Percentiles rank a stretch among this genome's conserved stretches.
Conservation (phyloP, 2,888 invertebrate genomes). For the Corythucha ciliata region DNA sequence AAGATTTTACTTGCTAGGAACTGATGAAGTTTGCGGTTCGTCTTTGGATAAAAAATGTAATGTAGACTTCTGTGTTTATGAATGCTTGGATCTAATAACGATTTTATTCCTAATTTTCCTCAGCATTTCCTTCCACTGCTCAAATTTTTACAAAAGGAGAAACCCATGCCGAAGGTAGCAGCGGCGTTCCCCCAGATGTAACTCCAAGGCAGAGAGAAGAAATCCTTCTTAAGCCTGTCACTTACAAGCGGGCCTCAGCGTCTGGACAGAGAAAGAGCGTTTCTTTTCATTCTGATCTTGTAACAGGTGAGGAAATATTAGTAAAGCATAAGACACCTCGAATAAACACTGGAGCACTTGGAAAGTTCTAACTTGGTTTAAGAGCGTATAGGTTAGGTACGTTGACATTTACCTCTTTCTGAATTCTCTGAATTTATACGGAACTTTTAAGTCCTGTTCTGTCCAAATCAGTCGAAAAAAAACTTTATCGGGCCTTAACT, state of each 20-base stretch:
- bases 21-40: slow-evolving; percentile 43
- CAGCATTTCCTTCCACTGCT: slow-evolving; percentile 33
- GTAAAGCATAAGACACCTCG: background rate
- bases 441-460: no score
- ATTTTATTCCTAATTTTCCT: background rate
- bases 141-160: slow-evolving; percentile 54
- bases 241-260: slow-evolving; percentile 7
- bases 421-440: no score
- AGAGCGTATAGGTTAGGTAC: no score
- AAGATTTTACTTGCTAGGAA: slow-evolving; percentile 41
- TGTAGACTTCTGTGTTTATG: slow-evolving; percentile 9
- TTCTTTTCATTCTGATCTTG: slow-evolving; percentile 30
- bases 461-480: no score
- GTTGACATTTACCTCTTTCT: no score
- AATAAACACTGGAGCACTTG: no score
- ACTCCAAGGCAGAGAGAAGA: slow-evolving; percentile 24
- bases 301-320: slow-evolving; percentile 26
- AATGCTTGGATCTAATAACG: background rate
- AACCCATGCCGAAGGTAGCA: slow-evolving; percentile 55
- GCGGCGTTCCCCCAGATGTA: slow-evolving; percentile 43
- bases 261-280: slow-evolving; percentile 31
- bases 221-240: slow-evolving; percentile 21
- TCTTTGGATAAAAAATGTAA: slow-evolving; percentile 45
- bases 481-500: no score
- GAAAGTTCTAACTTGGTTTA: no score